These are phyloP conservation scores for Palaemon carinicauda DNA, from an alignment of 1,140 invertebrate genomes.

Conservation along the genomic window DNA sequence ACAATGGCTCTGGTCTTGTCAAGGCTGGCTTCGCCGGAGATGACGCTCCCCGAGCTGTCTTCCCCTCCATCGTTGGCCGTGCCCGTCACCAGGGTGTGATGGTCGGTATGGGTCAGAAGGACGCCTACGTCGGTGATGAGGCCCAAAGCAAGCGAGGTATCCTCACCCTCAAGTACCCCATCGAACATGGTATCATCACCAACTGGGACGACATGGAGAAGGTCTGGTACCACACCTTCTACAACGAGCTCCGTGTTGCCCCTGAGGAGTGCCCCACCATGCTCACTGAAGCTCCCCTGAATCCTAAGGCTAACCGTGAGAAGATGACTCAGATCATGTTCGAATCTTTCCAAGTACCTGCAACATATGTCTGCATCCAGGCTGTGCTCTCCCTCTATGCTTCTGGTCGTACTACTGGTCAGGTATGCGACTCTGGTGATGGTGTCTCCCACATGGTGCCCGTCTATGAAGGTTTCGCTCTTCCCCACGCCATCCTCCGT, in stretches of 20 bases:
- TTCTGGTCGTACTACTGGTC: neutral
- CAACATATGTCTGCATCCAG: constrained; percentile 65
- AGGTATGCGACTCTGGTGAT: neutral
- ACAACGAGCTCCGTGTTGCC: constrained; percentile 92
- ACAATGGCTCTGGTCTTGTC: constrained; percentile 61
- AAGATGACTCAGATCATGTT: constrained; percentile 77
- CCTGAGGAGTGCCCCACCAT: constrained; percentile 89
- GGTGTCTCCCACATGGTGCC: neutral
- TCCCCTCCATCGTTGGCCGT: constrained; percentile 73
- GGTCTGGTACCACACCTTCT: constrained; percentile 96
- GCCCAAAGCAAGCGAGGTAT: constrained; percentile 91
- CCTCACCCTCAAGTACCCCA: constrained; percentile 90
- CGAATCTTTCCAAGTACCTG: no score
- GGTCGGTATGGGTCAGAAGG: constrained; percentile 96
- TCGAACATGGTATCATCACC: constrained; percentile 94
- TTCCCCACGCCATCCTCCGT: neutral
- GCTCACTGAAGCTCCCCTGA: constrained; percentile 90
- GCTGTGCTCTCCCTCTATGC: constrained; percentile 20
- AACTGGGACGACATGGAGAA: constrained; percentile 99
- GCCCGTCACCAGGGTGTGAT: constrained; percentile 75
- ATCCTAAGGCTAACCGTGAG: constrained; percentile 86
- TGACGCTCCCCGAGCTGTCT: constrained; percentile 74
- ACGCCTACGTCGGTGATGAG: constrained; percentile 89
- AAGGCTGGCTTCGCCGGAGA: constrained; percentile 75
- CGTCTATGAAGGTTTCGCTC: neutral